Conservation (phyloP, 2,113 vertebrate genomes). For the Myotis lucifugus region DNA sequence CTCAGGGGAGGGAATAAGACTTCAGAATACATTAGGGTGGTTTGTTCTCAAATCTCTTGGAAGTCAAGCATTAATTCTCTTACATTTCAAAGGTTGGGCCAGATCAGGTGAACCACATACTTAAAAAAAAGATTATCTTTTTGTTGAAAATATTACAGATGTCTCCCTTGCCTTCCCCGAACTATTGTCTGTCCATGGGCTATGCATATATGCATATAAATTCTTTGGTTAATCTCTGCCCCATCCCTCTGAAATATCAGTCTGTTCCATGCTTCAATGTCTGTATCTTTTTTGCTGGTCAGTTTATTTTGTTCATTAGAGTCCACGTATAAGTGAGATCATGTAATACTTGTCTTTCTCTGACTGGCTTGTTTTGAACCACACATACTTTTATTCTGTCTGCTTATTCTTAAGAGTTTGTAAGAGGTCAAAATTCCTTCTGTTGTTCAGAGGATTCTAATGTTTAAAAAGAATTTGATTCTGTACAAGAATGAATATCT, state of each 20-base stretch:
- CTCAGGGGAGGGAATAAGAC: neutral
- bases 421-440: neutral
- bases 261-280: too few relatives aligned
- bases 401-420: conserved; percentile 6
- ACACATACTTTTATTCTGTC: conserved; percentile 32
- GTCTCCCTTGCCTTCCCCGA: too few relatives aligned
- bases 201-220: too few relatives aligned
- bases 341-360: neutral
- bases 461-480: conserved; percentile 48
- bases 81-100: neutral
- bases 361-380: neutral
- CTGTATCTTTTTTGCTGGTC: too few relatives aligned
- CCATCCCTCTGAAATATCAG: too few relatives aligned
- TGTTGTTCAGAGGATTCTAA: conserved; percentile 4
- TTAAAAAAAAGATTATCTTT: too few relatives aligned
- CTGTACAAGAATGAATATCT: neutral
- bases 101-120: neutral
- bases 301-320: too few relatives aligned
- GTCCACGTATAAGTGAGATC: too few relatives aligned
- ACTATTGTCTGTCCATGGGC: too few relatives aligned
- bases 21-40: neutral
- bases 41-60: neutral
- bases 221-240: too few relatives aligned
- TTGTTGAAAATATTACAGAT: too few relatives aligned
- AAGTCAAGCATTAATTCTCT: conserved; percentile 23